Evolutionary conservation across 2,888 invertebrate genomes (phyloP).

Genomic region (Endomychus coccineus): DNA sequence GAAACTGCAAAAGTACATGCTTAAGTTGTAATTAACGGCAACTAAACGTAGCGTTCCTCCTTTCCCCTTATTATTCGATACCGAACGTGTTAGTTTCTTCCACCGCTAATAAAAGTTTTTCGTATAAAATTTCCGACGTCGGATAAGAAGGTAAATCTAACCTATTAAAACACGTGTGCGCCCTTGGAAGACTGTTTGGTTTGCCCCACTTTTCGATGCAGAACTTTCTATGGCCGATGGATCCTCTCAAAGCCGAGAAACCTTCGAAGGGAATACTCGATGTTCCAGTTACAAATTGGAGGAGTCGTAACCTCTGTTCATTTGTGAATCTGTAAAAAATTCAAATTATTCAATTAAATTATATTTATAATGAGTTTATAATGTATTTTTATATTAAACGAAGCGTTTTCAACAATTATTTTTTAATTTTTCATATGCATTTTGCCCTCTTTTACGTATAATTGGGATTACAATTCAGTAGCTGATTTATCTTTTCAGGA

Average conservation of each 20-base stretch:
- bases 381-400: too few relatives aligned
- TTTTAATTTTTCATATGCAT: too few relatives aligned
- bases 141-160: constrained; percentile 95
- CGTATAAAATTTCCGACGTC: constrained; percentile 81
- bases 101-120: constrained; percentile 86
- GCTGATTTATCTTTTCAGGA: too few relatives aligned
- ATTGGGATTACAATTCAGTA: too few relatives aligned
- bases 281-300: constrained; percentile 97
- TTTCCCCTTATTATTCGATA: constrained; percentile 63
- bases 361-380: too few relatives aligned
- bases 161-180: constrained; percentile 97
- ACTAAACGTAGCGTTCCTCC: constrained; percentile 7
- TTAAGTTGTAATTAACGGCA: constrained; percentile 5
- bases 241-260: constrained; percentile 88
- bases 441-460: too few relatives aligned
- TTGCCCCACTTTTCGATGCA: constrained; percentile 98
- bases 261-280: constrained; percentile 98
- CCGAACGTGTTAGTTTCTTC: constrained; percentile 96
- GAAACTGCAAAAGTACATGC: too few relatives aligned
- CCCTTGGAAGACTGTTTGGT: constrained; percentile 86
- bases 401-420: too few relatives aligned
- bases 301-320: constrained; percentile 82
- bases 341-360: too few relatives aligned
- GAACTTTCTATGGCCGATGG: constrained; percentile 91
- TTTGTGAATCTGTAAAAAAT: constrained; percentile 74